Percentiles rank a stretch among this genome's conserved stretches.
phyloP scores from a whole-genome alignment of 2,113 vertebrate genomes.

The Thunnus maccoyii region DNA sequence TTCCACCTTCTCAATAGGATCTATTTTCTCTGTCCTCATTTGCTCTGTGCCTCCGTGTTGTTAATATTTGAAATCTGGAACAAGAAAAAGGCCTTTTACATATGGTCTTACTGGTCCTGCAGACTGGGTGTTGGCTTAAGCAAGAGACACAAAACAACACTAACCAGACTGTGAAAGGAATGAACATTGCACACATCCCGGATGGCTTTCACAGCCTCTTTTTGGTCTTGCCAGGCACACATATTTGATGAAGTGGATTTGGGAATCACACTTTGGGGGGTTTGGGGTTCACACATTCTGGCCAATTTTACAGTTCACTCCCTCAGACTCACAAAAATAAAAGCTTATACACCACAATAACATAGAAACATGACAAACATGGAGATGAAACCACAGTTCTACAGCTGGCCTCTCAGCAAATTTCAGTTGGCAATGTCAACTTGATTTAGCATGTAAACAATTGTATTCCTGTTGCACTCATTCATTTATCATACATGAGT shows the following conservation, averaged over 20 bases:
- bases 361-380: background rate
- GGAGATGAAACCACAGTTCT: background rate
- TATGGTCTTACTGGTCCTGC: background rate
- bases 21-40: background rate
- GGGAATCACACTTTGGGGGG: background rate
- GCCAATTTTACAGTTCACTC: background rate
- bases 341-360: background rate
- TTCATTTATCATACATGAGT: background rate
- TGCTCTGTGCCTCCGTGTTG: background rate
- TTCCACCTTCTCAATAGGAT: no score
- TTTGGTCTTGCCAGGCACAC: slow-evolving; percentile 5
- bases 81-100: background rate
- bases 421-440: background rate
- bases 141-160: background rate
- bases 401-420: background rate
- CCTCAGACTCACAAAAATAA: background rate
- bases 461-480: background rate
- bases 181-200: background rate
- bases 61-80: no score
- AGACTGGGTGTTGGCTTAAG: background rate
- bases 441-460: background rate
- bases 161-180: slow-evolving; percentile 6
- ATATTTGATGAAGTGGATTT: slow-evolving; percentile 10
- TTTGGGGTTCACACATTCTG: background rate
- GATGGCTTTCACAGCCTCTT: background rate